Evolutionary conservation across 2,113 vertebrate species (phyloP).

Genomic region (Andinoacara biseriatus): DNA sequence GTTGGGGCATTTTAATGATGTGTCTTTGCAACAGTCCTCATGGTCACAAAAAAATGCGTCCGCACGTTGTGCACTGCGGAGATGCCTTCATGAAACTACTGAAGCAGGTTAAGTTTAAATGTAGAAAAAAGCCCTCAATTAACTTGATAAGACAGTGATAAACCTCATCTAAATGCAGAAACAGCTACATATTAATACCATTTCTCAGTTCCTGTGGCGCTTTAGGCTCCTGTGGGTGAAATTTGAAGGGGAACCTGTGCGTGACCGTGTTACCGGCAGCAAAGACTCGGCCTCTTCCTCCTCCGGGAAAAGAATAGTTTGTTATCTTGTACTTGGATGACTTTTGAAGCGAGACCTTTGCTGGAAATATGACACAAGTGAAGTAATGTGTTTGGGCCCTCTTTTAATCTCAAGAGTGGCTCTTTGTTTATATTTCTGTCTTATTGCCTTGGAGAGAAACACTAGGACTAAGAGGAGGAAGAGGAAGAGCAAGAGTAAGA

Average conservation of each 20-base stretch:
- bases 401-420: conserved; percentile 46
- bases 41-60: too few species aligned
- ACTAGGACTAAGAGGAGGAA: conserved; percentile 14
- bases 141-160: conserved; percentile 6
- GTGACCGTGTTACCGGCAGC: conserved; percentile 31
- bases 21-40: too few species aligned
- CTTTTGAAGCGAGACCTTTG: conserved; percentile 47
- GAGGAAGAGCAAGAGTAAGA: conserved; percentile 14
- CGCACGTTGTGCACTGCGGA: too few species aligned
- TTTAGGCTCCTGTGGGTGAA: conserved; percentile 24
- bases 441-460: conserved; percentile 41
- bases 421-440: conserved; percentile 51
- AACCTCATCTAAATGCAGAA: conserved; percentile 29
- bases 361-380: conserved; percentile 42
- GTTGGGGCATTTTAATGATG: too few species aligned
- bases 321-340: conserved; percentile 43
- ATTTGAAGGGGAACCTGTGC: conserved; percentile 27
- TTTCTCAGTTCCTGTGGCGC: conserved; percentile 2
- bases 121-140: conserved; percentile 8
- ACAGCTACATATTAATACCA: conserved; percentile 7
- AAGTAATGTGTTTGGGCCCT: conserved; percentile 36
- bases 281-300: conserved; percentile 7
- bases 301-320: conserved; percentile 33
- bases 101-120: background rate
- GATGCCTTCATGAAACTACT: background rate